These are phyloP conservation scores for Aix galericulata DNA, from an alignment of 2,113 vertebrate genomes.

Conservation along the genomic window DNA sequence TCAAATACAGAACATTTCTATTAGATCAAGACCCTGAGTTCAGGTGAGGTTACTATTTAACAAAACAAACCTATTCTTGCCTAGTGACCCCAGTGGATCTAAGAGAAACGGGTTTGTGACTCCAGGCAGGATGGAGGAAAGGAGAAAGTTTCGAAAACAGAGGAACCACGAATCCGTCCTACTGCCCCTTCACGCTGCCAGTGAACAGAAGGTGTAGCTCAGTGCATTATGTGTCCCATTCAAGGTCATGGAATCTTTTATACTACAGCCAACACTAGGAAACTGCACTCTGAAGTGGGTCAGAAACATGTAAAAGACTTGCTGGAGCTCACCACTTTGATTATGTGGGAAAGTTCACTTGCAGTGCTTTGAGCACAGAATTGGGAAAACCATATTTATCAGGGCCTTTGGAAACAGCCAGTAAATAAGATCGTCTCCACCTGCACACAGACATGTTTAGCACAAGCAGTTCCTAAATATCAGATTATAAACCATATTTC, in stretches of 20 bases:
- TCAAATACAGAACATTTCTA: background rate
- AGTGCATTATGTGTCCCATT: fast-evolving
- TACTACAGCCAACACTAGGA: background rate
- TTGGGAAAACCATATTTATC: background rate
- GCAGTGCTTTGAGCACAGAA: background rate
- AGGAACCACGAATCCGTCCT: background rate
- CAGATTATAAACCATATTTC: background rate
- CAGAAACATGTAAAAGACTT: background rate
- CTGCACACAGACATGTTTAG: background rate
- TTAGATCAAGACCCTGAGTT: background rate
- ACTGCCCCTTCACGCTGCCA: background rate
- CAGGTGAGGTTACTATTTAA: background rate
- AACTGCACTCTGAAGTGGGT: background rate
- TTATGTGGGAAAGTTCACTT: background rate
- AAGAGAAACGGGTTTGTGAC: background rate
- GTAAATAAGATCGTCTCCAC: background rate
- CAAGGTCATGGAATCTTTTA: background rate
- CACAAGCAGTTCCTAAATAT: background rate
- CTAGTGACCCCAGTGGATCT: fast-evolving
- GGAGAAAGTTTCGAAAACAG: background rate
- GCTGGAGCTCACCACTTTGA: background rate
- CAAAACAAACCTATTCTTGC: background rate
- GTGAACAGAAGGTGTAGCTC: background rate
- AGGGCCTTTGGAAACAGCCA: background rate
- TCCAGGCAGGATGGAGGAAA: background rate